Percentiles rank a stretch among this genome's conserved stretches.
Evolutionary conservation across 2,888 invertebrate genomes (phyloP).

Genomic region (Pristionchus exspectatus): DNA sequence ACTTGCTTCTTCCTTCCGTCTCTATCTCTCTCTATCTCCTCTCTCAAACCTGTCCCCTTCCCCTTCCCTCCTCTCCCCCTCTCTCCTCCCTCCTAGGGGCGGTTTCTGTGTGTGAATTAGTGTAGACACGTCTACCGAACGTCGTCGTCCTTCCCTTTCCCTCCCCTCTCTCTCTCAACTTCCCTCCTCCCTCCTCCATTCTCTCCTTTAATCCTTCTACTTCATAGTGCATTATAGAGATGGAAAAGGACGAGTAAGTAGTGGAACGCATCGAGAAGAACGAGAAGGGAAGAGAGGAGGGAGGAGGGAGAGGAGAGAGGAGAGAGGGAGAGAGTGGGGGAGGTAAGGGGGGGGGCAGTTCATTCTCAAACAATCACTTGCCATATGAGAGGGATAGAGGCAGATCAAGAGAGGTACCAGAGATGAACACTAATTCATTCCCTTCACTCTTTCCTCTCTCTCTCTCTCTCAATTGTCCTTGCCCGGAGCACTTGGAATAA

Average conservation of each 20-base stretch:
- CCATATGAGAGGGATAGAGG: conserved; percentile 12
- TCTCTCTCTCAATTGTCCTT: not conserved
- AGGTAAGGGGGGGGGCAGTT: not conserved
- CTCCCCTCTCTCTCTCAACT: not conserved
- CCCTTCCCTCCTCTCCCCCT: not conserved
- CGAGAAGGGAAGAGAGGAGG: not conserved
- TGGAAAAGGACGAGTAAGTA: conserved; percentile 9
- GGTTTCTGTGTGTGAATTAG: conserved; percentile 27
- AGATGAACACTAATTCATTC: not conserved
- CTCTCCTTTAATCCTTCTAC: conserved; percentile 14
- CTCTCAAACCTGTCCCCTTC: conserved; percentile 26
- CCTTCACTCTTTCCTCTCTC: not conserved
- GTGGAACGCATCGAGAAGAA: conserved; percentile 10
- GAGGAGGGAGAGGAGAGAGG: not conserved
- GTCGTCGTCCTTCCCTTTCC: not conserved
- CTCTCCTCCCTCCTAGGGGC: not conserved
- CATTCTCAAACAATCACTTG: conserved; percentile 23
- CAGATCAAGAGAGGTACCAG: not conserved
- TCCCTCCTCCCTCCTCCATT: not conserved
- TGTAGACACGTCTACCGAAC: conserved; percentile 3
- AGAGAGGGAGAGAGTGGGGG: not conserved
- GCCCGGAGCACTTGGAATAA: not conserved
- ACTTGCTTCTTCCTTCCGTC: conserved; percentile 13
- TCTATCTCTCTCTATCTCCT: conserved; percentile 5
- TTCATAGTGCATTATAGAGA: conserved; percentile 30